Evolutionary conservation across 2,113 vertebrate species (phyloP), one percentile per base, ranked within the genome.

Genomic region (Oncorhynchus kisutch): DNA sequence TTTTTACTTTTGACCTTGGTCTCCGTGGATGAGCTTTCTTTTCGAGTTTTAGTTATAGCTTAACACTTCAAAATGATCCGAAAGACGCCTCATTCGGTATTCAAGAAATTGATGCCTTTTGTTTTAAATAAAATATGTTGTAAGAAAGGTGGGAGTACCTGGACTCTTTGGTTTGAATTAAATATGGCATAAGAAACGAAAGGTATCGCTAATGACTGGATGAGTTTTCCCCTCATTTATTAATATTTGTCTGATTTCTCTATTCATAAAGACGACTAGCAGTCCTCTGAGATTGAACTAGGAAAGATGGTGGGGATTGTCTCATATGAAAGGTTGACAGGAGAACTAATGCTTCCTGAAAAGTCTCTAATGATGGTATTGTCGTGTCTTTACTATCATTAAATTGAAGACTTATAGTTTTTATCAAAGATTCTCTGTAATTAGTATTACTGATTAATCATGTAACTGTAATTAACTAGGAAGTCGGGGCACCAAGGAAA

Each of bases 1-100:
- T 90, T 91, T 91, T 90, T 89, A 86, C 83, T 88, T 88, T 85
- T 91, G 90, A 91, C 88, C 86, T 86, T 86, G 86, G 75, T 90
- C 85, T 91, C 89, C 66, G 70, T 78, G 78, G 89, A 85, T 86
- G 84, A 80, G 80, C 88, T 89, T 92, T 87, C 88, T 92, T 90
- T 90, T 67, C 45, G 77, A 88, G 81, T 84, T 87, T 88, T 87
- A 87, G 83, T 87, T 84, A 85, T 82, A 79, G 82, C 79, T 85
- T 86, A 87, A 82, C 84, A 85, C 89, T 85, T 89, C 81, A 86
- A 90, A 91, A 87, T 82, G 82, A 89, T 86, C 83, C 77, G 80
- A 76, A 65, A 75, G 80, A 76, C 69, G 70, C 27, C 74, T 88
- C 86, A 87, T 87, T 89, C 87, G 78, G 81, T 71, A 90, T 90